Conservation (phyloP, 2,888 invertebrate genomes). For the Cosmia pyralina region DNA sequence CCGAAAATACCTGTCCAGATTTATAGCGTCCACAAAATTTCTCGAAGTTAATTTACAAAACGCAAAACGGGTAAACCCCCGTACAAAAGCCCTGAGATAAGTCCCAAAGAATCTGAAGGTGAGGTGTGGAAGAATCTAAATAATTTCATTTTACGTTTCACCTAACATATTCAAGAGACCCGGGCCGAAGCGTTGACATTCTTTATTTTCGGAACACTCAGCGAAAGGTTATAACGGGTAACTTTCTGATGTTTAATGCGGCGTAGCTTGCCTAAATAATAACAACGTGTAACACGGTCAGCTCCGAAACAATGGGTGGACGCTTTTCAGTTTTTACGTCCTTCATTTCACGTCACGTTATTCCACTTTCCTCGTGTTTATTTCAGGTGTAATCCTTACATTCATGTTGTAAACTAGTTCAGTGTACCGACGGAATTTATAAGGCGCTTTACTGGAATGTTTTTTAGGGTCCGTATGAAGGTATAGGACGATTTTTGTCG, state of each 20-base stretch:
- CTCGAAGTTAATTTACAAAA: constrained; percentile 64
- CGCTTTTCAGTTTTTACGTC: constrained; percentile 56
- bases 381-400: constrained; percentile 37
- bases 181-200: constrained; percentile 65
- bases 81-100: constrained; percentile 65
- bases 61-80: constrained; percentile 58
- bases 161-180: constrained; percentile 64
- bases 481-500: constrained; percentile 2
- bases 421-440: constrained; percentile 29
- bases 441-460: constrained; percentile 29
- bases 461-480: background rate
- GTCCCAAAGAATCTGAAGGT: constrained; percentile 68
- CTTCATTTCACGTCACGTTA: constrained; percentile 52
- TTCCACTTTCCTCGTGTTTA: constrained; percentile 46
- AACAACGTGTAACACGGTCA: constrained; percentile 54
- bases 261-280: constrained; percentile 63
- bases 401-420: constrained; percentile 34
- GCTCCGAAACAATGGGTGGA: constrained; percentile 48
- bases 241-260: constrained; percentile 62
- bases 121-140: constrained; percentile 70
- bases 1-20: constrained; percentile 24
- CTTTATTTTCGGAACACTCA: constrained; percentile 67
- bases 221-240: constrained; percentile 58
- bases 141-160: constrained; percentile 75
- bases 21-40: constrained; percentile 39